A percentile compares a stretch with the other conserved stretches of the same genome.
Evolutionary conservation across 2,888 invertebrate genomes (phyloP).

Genomic region (Platynereis dumerilii): DNA sequence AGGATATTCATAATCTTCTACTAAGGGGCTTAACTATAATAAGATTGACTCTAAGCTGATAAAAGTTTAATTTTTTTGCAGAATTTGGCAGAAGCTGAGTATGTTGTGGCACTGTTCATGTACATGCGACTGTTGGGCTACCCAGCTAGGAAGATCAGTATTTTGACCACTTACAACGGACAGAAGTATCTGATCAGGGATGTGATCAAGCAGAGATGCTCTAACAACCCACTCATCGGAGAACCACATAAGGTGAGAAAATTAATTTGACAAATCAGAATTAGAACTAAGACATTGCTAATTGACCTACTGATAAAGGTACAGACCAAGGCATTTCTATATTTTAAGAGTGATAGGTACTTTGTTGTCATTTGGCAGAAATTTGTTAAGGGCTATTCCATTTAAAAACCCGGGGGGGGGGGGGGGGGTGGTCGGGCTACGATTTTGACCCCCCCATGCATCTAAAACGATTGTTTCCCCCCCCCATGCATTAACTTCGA

Average conservation of each 20-base stretch:
- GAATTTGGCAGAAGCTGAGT: constrained; percentile 77
- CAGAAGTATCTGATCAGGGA: constrained; percentile 97
- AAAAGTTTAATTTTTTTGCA: constrained; percentile 45
- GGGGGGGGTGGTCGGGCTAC: too few species aligned
- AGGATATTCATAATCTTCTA: not conserved
- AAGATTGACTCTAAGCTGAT: too few species aligned
- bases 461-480: too few species aligned
- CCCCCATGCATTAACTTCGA: too few species aligned
- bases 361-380: too few species aligned
- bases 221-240: constrained; percentile 93
- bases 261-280: too few species aligned
- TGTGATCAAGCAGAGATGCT: constrained; percentile 88
- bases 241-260: constrained; percentile 58
- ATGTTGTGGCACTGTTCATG: constrained; percentile 96
- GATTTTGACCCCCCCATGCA: too few species aligned
- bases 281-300: not conserved
- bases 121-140: constrained; percentile 97
- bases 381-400: too few species aligned
- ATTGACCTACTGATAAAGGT: constrained; percentile 4
- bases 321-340: too few species aligned
- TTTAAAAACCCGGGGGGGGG: too few species aligned
- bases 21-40: too few species aligned
- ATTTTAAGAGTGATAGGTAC: too few species aligned
- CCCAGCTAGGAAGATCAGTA: constrained; percentile 94
- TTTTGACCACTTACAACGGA: constrained; percentile 98